phyloP scores from a whole-genome alignment of 1,140 invertebrate genomes.

The Bombus ignitus region DNA sequence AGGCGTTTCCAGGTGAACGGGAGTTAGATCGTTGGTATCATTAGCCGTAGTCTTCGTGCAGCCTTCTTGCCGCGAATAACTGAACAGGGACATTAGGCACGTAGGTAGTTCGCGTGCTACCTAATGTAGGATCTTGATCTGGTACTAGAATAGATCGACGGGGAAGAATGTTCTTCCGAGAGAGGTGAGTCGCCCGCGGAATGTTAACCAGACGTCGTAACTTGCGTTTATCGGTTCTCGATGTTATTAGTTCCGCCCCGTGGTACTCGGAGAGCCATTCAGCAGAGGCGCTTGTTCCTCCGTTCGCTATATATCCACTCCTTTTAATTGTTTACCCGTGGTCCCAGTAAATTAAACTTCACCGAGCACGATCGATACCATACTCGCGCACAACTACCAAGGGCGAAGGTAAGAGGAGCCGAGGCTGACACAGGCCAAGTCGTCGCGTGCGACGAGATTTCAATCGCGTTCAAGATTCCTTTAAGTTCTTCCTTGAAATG shows the following conservation, averaged over 20 bases:
- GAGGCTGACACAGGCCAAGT: background rate
- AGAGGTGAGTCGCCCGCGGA: constrained; percentile 44
- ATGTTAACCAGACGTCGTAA: constrained; percentile 64
- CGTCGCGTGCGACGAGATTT: constrained; percentile 26
- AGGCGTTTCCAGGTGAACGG: constrained; percentile 20
- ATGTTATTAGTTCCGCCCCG: constrained; percentile 59
- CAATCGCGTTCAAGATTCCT: constrained; percentile 7
- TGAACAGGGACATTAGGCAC: constrained; percentile 48
- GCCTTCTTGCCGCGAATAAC: constrained; percentile 39
- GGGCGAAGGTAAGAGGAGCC: background rate
- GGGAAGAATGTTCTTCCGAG: constrained; percentile 43
- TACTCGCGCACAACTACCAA: background rate
- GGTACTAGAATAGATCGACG: constrained; percentile 43
- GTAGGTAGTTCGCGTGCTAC: constrained; percentile 47
- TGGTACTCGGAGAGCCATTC: constrained; percentile 45
- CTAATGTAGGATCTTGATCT: constrained; percentile 53
- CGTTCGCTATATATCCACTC: constrained; percentile 40
- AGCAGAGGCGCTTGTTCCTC: constrained; percentile 36
- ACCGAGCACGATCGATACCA: constrained; percentile 41
- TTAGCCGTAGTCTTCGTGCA: constrained; percentile 40
- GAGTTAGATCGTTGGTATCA: constrained; percentile 32
- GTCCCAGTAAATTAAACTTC: constrained; percentile 46
- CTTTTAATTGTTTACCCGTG: constrained; percentile 52
- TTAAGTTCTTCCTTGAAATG: background rate
- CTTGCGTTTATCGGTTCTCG: constrained; percentile 58